Evolutionary conservation across 2,888 invertebrate species (phyloP).

Genomic region (Coelopa pilipes): DNA sequence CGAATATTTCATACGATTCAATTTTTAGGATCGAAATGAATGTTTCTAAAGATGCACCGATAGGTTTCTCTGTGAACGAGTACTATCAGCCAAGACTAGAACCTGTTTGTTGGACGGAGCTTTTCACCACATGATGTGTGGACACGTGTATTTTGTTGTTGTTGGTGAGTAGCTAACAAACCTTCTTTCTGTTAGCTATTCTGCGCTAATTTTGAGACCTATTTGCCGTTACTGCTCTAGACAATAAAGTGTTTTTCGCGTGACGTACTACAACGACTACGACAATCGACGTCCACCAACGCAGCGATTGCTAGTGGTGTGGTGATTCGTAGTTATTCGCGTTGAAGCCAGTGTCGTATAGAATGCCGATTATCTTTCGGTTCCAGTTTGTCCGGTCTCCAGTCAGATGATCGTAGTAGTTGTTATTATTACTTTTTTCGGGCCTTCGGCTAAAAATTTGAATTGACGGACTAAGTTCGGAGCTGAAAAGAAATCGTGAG

Average conservation of each 20-base stretch:
- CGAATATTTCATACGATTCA: too few species aligned
- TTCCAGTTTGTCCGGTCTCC: not conserved
- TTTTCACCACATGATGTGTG: not conserved
- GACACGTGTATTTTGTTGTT: constrained; percentile 1
- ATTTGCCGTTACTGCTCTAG: not conserved
- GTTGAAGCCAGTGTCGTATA: not conserved
- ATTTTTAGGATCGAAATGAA: too few species aligned
- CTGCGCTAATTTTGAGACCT: not conserved
- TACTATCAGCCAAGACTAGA: too few species aligned
- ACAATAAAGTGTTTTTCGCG: too few species aligned
- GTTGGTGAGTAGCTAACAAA: not conserved
- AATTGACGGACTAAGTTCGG: too few species aligned
- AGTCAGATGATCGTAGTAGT: constrained; percentile 13
- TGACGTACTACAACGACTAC: too few species aligned
- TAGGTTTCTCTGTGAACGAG: too few species aligned
- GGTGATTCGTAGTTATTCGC: not conserved
- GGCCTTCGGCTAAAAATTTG: too few species aligned
- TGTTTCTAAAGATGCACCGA: too few species aligned
- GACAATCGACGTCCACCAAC: too few species aligned
- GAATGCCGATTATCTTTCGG: not conserved
- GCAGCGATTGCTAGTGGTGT: not conserved
- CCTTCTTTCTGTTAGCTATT: not conserved
- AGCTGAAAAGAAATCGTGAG: too few species aligned
- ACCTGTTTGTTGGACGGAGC: too few species aligned
- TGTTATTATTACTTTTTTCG: not conserved